phyloP scores from a whole-genome alignment of 2,113 vertebrate species.

The Semicossyphus pulcher region DNA sequence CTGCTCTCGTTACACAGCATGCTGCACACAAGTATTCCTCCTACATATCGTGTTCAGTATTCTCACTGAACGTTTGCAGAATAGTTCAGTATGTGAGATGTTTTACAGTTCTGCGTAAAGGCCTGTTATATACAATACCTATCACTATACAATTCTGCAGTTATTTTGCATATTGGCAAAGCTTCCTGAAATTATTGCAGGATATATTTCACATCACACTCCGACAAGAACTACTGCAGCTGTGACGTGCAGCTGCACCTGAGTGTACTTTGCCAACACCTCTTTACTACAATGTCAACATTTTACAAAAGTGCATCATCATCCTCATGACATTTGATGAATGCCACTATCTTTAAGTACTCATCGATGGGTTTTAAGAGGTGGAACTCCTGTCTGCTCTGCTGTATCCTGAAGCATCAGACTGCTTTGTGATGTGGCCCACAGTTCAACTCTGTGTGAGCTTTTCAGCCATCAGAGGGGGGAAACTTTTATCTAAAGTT shows the following conservation, averaged over 20 bases:
- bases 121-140: neutral
- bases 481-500: neutral
- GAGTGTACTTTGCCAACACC: conserved; percentile 11
- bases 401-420: neutral
- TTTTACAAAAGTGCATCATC: conserved; percentile 47
- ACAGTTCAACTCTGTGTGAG: neutral
- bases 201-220: conserved; percentile 29
- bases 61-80: conserved; percentile 7
- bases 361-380: conserved; percentile 5
- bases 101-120: conserved; percentile 44
- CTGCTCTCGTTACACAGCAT: conserved; percentile 36
- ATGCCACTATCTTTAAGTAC: conserved; percentile 30
- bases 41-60: neutral
- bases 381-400: neutral
- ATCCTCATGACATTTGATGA: conserved; percentile 32
- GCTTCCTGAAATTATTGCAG: conserved; percentile 56
- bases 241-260: conserved; percentile 5
- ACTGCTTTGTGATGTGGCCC: neutral
- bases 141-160: conserved; percentile 31
- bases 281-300: conserved; percentile 8
- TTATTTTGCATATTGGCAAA: conserved; percentile 40
- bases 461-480: neutral
- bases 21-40: neutral
- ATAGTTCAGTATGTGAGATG: conserved; percentile 32
- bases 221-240: conserved; percentile 11